These are phyloP conservation scores for Philaethria dido DNA, from an alignment of 2,888 invertebrate genomes.

Conservation along the genomic window DNA sequence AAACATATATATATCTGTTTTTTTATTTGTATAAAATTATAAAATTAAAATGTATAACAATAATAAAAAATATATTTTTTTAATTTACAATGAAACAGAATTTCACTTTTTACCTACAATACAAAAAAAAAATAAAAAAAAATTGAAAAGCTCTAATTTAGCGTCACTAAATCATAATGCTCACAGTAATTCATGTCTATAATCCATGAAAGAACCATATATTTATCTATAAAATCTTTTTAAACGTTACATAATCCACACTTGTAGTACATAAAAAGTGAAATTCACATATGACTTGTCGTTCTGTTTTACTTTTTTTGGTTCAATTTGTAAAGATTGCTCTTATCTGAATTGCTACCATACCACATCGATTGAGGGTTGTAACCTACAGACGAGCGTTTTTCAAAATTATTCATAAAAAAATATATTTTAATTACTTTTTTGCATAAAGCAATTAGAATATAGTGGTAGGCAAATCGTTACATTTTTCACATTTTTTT, in stretches of 20 bases:
- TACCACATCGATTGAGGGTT: slow-evolving; percentile 60
- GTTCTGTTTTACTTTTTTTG: slow-evolving; percentile 55
- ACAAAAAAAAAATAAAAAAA: too few species aligned
- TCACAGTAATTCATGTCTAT: background rate
- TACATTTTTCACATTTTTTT: too few species aligned
- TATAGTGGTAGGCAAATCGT: too few species aligned
- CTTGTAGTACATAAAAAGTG: slow-evolving; percentile 8
- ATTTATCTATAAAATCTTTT: background rate
- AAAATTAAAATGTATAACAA: background rate
- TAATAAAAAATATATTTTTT: too few species aligned
- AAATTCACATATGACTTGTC: slow-evolving; percentile 39
- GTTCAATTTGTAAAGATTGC: slow-evolving; percentile 76
- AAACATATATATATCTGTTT: too few species aligned
- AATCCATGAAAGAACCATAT: background rate
- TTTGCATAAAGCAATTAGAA: too few species aligned
- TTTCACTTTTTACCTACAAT: too few species aligned
- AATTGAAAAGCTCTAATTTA: too few species aligned
- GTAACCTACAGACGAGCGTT: slow-evolving; percentile 51
- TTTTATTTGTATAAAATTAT: too few species aligned
- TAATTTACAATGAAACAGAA: too few species aligned
- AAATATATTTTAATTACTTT: too few species aligned
- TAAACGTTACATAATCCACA: slow-evolving; percentile 10
- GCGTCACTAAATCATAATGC: background rate
- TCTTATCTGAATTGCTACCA: slow-evolving; percentile 83
- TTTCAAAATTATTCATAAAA: background rate